phyloP scores from a whole-genome alignment of 1,140 invertebrate species.

The Heliothis subflexa region DNA sequence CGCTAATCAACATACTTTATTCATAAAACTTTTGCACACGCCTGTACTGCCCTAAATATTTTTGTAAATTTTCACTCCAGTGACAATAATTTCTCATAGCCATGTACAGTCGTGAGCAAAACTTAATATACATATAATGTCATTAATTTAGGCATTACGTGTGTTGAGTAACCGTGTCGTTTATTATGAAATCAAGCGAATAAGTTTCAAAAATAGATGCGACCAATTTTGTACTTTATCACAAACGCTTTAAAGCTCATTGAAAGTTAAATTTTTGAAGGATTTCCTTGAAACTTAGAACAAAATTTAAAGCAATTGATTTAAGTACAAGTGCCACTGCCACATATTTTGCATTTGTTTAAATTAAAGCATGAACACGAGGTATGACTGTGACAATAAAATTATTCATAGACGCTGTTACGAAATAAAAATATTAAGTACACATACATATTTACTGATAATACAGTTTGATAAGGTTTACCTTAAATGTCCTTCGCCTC shows the following conservation, averaged over 20 bases:
- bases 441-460: constrained; percentile 19
- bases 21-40: constrained; percentile 1
- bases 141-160: constrained; percentile 8
- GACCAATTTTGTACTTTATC: constrained; percentile 38
- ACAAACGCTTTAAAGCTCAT: constrained; percentile 18
- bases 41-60: not conserved
- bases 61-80: not conserved
- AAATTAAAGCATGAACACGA: constrained; percentile 8
- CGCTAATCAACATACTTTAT: not conserved
- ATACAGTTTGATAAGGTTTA: constrained; percentile 35
- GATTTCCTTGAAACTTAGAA: constrained; percentile 36
- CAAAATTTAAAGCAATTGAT: constrained; percentile 24
- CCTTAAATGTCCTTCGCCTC: constrained; percentile 43
- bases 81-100: not conserved
- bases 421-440: constrained; percentile 18
- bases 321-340: not conserved
- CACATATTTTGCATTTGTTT: not conserved
- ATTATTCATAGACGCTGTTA: constrained; percentile 30
- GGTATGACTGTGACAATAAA: constrained; percentile 22
- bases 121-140: constrained; percentile 1
- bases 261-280: not conserved
- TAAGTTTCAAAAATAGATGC: constrained; percentile 25
- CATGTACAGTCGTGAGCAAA: not conserved
- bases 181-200: constrained; percentile 31
- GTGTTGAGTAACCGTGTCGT: constrained; percentile 31